Base-by-base conservation (phyloP, 1,140 invertebrate species). In the Panagrolaimus sp. region DNA sequence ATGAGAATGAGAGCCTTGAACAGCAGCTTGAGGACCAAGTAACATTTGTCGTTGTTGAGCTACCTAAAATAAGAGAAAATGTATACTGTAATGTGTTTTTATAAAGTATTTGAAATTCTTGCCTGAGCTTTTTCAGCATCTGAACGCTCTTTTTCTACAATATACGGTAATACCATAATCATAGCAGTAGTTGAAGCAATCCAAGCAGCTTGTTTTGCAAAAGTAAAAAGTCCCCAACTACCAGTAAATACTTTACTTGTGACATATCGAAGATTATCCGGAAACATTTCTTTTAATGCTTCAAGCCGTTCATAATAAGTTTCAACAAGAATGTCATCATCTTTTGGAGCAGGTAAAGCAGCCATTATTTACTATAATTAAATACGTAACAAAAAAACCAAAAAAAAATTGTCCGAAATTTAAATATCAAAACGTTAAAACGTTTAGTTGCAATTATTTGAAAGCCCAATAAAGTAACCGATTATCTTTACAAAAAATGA, bases 11-110 rank as follows among this genome's bases (percentile, higher is more conserved):
- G 43, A 21, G 63, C 43, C 63, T 43, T 65, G 63, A 44, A 71
- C 64, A 32, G 74, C 70, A 6, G 74, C 74, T 12, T 55, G 47
- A 43, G 78, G 80, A 21, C 80, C 80, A 14, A 82, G 75, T 12
- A 82, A 80, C 80, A 82, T 74, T 66, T 82, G 80, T 45, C 79
- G 81, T 69, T 82, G 80, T 69, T 81, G 79, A 28, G 73, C 73
- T 15, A 76, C 71, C 73, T 75, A 63, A 63, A 76, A 77, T 58
- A 17, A 71, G 21, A 71, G 14, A 0, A 8, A 17, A 67, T 4
- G 32, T 38, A 38, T 38, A 4, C 32, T 38, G 7, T 38, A 38
- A 38, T 38, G 2, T 4, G 7, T 38, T 38, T 38, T n/a, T n/a
- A n/a, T n/a, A n/a, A n/a, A n/a, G n/a, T n/a, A n/a, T n/a, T n/a